Conservation (phyloP, 2,888 invertebrate genomes). For the Ophonus ardosiacus region DNA sequence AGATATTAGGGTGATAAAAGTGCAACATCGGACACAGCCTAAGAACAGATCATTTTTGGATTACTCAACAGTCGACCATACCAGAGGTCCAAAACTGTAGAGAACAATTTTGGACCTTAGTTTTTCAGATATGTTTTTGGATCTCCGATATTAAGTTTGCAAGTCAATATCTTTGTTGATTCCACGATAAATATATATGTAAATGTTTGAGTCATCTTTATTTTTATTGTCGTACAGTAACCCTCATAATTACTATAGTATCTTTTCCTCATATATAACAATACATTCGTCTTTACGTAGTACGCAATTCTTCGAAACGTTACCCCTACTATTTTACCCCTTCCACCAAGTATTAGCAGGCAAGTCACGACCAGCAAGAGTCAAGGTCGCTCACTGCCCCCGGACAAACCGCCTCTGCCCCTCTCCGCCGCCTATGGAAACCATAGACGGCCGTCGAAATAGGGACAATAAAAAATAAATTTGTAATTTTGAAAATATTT, state of each 20-base stretch:
- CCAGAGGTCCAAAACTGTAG: too few relatives aligned
- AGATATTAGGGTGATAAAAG: too few relatives aligned
- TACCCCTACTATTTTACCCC: conserved; percentile 54
- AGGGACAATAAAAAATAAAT: neutral
- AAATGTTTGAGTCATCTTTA: too few relatives aligned
- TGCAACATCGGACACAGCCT: too few relatives aligned
- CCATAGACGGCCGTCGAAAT: neutral
- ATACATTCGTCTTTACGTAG: neutral
- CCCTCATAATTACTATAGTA: neutral
- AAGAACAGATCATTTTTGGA: too few relatives aligned
- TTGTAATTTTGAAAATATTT: neutral
- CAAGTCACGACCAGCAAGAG: conserved; percentile 75
- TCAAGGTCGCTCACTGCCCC: conserved; percentile 88
- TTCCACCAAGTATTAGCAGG: conserved; percentile 64
- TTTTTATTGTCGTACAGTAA: too few relatives aligned
- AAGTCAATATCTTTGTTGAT: too few relatives aligned
- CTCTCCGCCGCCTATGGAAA: neutral
- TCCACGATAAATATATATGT: too few relatives aligned
- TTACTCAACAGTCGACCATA: too few relatives aligned
- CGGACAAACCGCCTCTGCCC: conserved; percentile 71
- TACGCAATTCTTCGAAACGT: conserved; percentile 13
- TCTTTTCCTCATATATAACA: neutral
- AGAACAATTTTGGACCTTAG: too few relatives aligned
- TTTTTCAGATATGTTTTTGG: too few relatives aligned
- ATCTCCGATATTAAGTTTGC: too few relatives aligned